phyloP scores from a whole-genome alignment of 2,797 vertebrate genomes.

The Rachycentron canadum region DNA sequence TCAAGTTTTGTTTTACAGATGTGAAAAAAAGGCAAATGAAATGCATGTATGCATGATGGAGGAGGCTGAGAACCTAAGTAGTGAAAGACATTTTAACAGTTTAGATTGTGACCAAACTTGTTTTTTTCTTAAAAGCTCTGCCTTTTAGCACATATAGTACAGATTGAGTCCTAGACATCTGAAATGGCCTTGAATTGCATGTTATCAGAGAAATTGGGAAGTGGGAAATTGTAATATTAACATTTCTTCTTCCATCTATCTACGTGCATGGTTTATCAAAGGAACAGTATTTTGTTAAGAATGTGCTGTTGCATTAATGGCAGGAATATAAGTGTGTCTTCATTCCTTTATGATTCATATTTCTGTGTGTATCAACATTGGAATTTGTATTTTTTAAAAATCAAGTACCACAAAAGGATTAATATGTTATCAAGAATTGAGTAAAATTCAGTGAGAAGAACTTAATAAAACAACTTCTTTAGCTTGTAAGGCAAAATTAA shows the following conservation, averaged over 20 bases:
- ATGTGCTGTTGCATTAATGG: not conserved
- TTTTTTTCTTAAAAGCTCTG: conserved; percentile 8
- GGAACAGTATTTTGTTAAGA: not conserved
- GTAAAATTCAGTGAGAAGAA: not conserved
- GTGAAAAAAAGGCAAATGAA: not conserved
- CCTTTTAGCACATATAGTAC: not conserved
- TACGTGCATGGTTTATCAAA: not conserved
- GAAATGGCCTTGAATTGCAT: conserved; percentile 8
- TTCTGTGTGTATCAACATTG: not conserved
- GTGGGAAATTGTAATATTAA: not conserved
- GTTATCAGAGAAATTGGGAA: not conserved
- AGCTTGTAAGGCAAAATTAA: conserved; percentile 7
- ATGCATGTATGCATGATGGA: not conserved
- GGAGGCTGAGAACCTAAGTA: not conserved
- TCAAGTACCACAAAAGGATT: not conserved
- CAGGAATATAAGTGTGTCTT: not conserved
- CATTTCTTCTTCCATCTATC: not conserved
- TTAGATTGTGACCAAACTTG: conserved; percentile 5
- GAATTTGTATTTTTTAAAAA: not conserved
- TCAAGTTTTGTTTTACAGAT: conserved; percentile 2
- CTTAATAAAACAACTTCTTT: conserved; percentile 3
- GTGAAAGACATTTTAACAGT: conserved; percentile 2
- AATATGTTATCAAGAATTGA: conserved; percentile 1
- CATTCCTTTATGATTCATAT: not conserved
- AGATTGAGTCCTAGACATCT: not conserved